Base-by-base conservation (phyloP, 2,888 invertebrate genomes). In the Epirrhoe tristata region DNA sequence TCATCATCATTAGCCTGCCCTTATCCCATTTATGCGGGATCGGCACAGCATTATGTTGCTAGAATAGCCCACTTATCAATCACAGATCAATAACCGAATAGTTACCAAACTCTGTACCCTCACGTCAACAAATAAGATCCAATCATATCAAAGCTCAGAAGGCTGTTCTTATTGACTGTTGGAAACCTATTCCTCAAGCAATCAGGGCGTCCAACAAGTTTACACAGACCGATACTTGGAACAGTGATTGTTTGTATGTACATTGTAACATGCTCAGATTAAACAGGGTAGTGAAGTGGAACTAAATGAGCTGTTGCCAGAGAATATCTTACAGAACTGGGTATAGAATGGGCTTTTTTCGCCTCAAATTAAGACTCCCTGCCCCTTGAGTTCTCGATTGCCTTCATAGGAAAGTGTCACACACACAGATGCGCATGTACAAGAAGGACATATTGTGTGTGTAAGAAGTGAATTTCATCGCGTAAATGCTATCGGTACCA, bases 151-250 rank as follows among this genome's bases (percentile, higher is more conserved):
- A 51, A 61, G 50, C 36, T 31, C 60, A 63, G 54, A 43, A 51
- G 54, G 36, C 17, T 36, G 36, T 50, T 32, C 57, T 51, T 67
- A 66, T 66, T 69, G 63, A 66, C 63, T 51, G 52, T 60, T 43
- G 61, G 55, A 58, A 62, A 32, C 39, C 55, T 48, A 55, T 60
- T 68, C 50, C 57, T 46, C 58, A 24, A 53, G 46, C 63, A 73
- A 73, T 71, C 73, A 71, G 63, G 64, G 34, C n/a, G 46, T 63
- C 66, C 65, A 61, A 70, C 60, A 66, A 58, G 71, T 71, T 73
- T 67, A 62, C 62, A 51, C 63, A 57, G 58, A 51, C 58, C 56
- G 55, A 63, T 63, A 70, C 46, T 50, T 34, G 34, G 31, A 24
- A 36, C 48, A 12, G 34, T 36, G 63, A 57, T 58, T 58, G 46